A percentile compares a stretch with the other conserved stretches of the same genome.
These are phyloP conservation scores for Rhinogobius similis DNA, from an alignment of 2,113 vertebrate genomes.

Conservation along the genomic window DNA sequence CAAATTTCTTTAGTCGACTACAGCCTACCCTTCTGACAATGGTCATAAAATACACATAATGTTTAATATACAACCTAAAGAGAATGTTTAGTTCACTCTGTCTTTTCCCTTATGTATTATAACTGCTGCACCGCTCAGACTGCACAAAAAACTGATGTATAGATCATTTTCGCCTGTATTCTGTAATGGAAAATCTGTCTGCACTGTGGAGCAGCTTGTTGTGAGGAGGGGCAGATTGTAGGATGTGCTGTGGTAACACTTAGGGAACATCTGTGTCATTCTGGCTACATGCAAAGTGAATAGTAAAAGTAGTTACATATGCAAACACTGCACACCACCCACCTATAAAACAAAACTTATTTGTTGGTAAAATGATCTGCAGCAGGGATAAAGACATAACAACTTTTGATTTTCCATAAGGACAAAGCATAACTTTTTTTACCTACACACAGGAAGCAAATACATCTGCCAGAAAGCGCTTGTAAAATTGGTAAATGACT, in stretches of 20 bases:
- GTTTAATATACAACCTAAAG: neutral
- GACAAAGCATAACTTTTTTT: neutral
- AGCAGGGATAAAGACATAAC: neutral
- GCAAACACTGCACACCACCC: neutral
- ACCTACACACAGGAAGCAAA: neutral
- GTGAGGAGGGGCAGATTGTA: constrained; percentile 12
- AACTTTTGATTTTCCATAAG: neutral
- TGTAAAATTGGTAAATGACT: constrained; percentile 17
- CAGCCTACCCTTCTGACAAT: neutral
- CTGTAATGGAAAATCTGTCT: constrained; percentile 54
- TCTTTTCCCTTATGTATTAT: neutral
- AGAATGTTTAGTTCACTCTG: neutral
- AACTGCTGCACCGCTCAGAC: neutral
- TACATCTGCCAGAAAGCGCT: constrained; percentile 15
- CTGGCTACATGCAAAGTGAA: neutral
- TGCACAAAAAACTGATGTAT: constrained; percentile 5
- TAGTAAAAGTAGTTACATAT: neutral
- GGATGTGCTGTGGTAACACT: constrained; percentile 9
- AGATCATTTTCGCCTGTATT: constrained; percentile 15
- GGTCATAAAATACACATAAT: neutral
- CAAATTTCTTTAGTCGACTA: too few species aligned
- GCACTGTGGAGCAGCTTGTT: constrained; percentile 16
- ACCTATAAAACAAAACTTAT: neutral
- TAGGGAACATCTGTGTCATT: constrained; percentile 4
- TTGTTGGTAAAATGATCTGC: neutral